Evolutionary conservation across 2,113 vertebrate species (phyloP), one percentile per base, ranked within the genome.

Genomic region (Dicrurus megarhynchus): DNA sequence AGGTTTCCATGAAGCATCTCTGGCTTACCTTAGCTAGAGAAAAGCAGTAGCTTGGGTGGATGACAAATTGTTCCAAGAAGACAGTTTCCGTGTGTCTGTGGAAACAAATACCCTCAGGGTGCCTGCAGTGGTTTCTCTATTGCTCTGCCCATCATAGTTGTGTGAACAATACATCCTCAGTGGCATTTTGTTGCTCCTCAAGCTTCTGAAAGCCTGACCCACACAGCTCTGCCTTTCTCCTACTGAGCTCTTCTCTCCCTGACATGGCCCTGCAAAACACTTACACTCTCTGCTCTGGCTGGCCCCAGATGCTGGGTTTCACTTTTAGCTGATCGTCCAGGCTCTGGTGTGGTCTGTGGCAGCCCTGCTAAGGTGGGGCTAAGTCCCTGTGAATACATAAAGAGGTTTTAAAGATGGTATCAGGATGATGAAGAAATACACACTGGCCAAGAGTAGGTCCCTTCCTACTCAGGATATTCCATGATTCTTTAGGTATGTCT

Each of bases 1-100:
- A 41, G 70, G 55, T 94, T 96, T 95, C 75, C 71, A 65, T 90
- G 83, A 93, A 90, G 59, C 53, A 15, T 37, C 75, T 92, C 60
- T n/a, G 50, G 28, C 79, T 84, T 41, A 24, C 42, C 89, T n/a
- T 76, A 64, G 79, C 84, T 64, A 76, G 44, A 90, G 88, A 84
- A 95, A 84, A 81, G 68, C 75, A 46, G 63, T 92, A 64, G 82
- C 37, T 90, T 86, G 86, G 56, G 68, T 96, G 83, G 79, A 88
- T 93, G 93, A 88, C 56, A 76, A 59, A 80, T 90, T 32, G n/a
- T 91, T 94, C 80, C 35, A 86, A 70, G 49, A 87, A 23, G 79
- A 35, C 8, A 22, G 60, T 96, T 95, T 92, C 93, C 5, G 0
- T 56, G 83, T 8, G 2, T 80, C 60, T 89, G 71, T 89, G 95